Conservation (phyloP, 1,140 invertebrate genomes). For the Pemphigus obesinymphae region DNA sequence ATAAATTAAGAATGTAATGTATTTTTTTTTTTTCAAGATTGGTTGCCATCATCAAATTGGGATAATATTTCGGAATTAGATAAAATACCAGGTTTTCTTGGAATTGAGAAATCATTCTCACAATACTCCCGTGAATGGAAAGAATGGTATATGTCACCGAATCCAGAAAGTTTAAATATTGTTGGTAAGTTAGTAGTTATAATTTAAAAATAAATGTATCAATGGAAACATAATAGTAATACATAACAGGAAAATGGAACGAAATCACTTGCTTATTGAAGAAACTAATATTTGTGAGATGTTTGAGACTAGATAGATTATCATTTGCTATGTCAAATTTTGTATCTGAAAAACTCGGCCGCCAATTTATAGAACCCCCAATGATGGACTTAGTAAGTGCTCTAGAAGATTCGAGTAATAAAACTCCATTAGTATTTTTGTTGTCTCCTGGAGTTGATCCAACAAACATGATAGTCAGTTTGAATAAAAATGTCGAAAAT, state of each 20-base stretch:
- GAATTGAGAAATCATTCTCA: slow-evolving; percentile 71
- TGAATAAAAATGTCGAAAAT: too few relatives aligned
- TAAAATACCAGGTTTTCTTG: slow-evolving; percentile 76
- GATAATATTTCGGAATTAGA: slow-evolving; percentile 83
- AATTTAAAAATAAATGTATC: not conserved
- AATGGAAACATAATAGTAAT: not conserved
- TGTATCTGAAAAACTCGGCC: slow-evolving; percentile 66
- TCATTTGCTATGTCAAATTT: slow-evolving; percentile 74
- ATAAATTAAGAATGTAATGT: too few relatives aligned
- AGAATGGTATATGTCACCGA: slow-evolving; percentile 66
- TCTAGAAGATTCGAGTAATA: slow-evolving; percentile 60
- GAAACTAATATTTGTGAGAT: slow-evolving; percentile 75
- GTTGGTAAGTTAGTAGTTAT: slow-evolving; percentile 50
- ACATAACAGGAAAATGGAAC: slow-evolving; percentile 64
- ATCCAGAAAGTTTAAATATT: slow-evolving; percentile 65
- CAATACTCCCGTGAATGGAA: slow-evolving; percentile 71
- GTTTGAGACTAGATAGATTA: slow-evolving; percentile 76
- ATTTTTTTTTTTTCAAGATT: slow-evolving; percentile 49
- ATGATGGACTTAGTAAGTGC: slow-evolving; percentile 67
- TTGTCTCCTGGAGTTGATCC: slow-evolving; percentile 89
- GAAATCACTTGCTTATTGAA: slow-evolving; percentile 75
- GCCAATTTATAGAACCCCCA: slow-evolving; percentile 76
- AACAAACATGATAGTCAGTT: slow-evolving; percentile 61
- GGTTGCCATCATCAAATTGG: slow-evolving; percentile 74
- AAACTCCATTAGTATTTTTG: slow-evolving; percentile 83